phyloP scores from a whole-genome alignment of 2,797 vertebrate species.

The Onychomys torridus region DNA sequence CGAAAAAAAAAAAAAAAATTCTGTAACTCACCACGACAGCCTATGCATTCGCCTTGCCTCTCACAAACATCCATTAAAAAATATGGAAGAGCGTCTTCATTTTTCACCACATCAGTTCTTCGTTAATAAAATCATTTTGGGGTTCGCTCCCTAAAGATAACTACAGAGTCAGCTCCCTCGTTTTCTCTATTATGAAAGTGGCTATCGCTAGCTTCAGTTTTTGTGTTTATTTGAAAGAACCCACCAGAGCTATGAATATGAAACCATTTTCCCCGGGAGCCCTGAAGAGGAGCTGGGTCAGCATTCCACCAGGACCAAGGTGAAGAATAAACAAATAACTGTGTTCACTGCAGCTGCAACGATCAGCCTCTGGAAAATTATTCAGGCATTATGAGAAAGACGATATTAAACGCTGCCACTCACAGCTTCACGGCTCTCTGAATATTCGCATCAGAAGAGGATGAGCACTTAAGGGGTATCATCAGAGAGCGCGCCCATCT shows the following conservation, averaged over 20 bases:
- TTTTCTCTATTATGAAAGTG: neutral
- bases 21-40: constrained; percentile 87
- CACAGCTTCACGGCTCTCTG: constrained; percentile 87
- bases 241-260: constrained; percentile 55
- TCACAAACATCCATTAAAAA: constrained; percentile 85
- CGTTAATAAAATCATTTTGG: constrained; percentile 19
- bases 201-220: constrained; percentile 55
- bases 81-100: constrained; percentile 73
- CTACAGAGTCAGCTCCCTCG: neutral
- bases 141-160: constrained; percentile 34
- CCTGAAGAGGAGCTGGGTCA: constrained; percentile 85
- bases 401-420: constrained; percentile 87
- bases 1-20: constrained; percentile 64
- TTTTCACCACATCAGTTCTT: constrained; percentile 66
- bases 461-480: constrained; percentile 87
- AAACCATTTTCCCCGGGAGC: constrained; percentile 46
- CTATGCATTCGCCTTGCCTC: constrained; percentile 82
- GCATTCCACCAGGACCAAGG: constrained; percentile 85
- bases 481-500: constrained; percentile 83
- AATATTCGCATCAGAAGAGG: constrained; percentile 79
- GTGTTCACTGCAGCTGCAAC: constrained; percentile 79
- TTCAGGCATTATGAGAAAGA: constrained; percentile 86
- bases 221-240: neutral
- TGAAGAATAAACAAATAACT: constrained; percentile 88
- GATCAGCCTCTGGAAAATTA: constrained; percentile 87